These are phyloP conservation scores for Oenanthe melanoleuca DNA, from an alignment of 2,113 vertebrate species.

Conservation along the genomic window DNA sequence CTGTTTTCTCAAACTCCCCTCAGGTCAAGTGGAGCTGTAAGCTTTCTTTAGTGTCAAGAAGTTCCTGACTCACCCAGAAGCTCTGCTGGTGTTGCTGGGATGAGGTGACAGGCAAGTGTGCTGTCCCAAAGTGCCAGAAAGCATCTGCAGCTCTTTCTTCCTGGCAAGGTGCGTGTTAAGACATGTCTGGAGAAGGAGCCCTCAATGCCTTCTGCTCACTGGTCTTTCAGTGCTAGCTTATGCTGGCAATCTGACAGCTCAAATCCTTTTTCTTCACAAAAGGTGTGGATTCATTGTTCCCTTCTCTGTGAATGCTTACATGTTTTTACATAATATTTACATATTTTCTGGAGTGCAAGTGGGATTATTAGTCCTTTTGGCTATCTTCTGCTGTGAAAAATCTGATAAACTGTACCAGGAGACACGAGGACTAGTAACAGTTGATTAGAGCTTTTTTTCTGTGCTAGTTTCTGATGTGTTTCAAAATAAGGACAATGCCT, in stretches of 20 bases:
- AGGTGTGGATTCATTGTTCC: neutral
- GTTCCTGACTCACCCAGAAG: neutral
- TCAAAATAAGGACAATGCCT: neutral
- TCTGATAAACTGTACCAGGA: neutral
- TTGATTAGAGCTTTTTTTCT: neutral
- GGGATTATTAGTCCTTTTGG: neutral
- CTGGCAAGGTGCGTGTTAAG: neutral
- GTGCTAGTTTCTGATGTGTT: neutral
- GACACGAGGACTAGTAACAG: accelerated
- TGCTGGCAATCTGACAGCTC: neutral
- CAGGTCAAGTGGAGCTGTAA: neutral
- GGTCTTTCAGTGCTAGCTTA: neutral
- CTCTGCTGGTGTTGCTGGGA: neutral
- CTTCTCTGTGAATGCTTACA: neutral
- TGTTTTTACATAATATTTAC: neutral
- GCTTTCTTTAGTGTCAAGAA: neutral
- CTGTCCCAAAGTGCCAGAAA: neutral
- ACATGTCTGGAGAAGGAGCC: neutral
- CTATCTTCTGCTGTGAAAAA: neutral
- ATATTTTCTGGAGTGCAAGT: neutral
- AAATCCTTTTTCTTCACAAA: neutral
- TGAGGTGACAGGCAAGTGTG: neutral
- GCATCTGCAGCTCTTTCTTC: neutral
- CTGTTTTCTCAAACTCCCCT: neutral
- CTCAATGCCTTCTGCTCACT: neutral